Evolutionary conservation across 2,113 vertebrate species (phyloP).

Genomic region (Typhlomys cinereus): DNA sequence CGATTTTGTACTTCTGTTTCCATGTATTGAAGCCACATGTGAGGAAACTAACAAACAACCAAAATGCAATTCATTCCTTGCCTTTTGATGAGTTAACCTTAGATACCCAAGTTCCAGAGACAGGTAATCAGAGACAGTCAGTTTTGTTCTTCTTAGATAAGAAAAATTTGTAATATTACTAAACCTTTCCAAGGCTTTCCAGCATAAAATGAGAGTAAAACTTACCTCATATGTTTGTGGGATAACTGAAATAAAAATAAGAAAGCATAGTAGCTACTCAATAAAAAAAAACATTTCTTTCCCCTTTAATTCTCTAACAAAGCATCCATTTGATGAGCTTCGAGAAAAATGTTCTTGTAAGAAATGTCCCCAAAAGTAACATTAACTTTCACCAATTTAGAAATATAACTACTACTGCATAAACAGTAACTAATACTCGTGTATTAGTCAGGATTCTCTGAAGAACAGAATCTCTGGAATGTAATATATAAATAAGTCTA

Average conservation of each 20-base stretch:
- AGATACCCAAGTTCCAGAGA: not conserved
- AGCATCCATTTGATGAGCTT: not conserved
- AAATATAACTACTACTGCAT: not conserved
- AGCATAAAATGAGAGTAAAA: conserved; percentile 2
- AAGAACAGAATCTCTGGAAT: too few species aligned
- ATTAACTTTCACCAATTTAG: not conserved
- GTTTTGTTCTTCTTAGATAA: conserved; percentile 4
- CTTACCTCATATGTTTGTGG: not conserved
- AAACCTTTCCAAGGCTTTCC: not conserved
- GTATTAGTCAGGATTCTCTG: too few species aligned
- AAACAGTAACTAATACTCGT: not conserved
- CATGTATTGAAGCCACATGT: not conserved
- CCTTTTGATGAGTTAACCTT: not conserved
- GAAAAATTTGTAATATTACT: not conserved
- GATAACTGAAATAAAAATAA: not conserved
- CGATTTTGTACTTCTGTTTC: not conserved
- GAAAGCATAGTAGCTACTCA: not conserved
- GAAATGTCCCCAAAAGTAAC: not conserved
- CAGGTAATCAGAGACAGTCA: not conserved
- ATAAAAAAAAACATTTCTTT: not conserved
- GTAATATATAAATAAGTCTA: too few species aligned
- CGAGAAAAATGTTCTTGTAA: conserved; percentile 27
- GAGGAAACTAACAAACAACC: not conserved
- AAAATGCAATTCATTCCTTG: not conserved
- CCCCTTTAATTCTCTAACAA: not conserved